Base-by-base conservation (phyloP, 2,888 invertebrate species). In the Oscheius sp. region DNA sequence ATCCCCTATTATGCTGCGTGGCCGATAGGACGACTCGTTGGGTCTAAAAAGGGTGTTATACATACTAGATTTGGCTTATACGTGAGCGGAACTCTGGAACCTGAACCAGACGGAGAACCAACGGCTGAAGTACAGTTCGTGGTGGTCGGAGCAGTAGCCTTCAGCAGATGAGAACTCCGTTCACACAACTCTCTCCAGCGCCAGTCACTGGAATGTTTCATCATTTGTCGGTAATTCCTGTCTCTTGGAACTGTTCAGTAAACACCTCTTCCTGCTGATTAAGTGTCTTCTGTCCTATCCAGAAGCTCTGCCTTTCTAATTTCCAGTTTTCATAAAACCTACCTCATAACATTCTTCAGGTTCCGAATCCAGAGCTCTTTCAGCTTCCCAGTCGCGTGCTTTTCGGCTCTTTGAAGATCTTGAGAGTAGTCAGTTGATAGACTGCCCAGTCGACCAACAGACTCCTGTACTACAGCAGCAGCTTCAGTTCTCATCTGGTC, bases 161-260 rank as follows among this genome's bases (percentile, higher is more conserved):
- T 75, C 35, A 76, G 66, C 2, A 81, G 58, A 32, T 76, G 73
- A 5, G 70, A 70, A 13, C 76, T 66, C 32, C 71, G 63, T 21
- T 80, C 79, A 48, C 80, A 80, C 71, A 79, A 73, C 21, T 80
- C 80, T 5, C 80, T 62, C 82, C 82, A 82, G 37, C 75, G 74
- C 82, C 82, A 82, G 10, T 82, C 82, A 53, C 79, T 82, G 50
- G 70, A 77, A 11, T 13, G 4, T 53, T 13, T 53, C 42, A 5
- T 42, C 0, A 42, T 42, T 42, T 42, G 3, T 42, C 53, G n/a
- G 53, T 21, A 55, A 55, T 42, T 37, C 59, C 13, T 11, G 37
- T 1, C 48, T 70, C 21, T 21, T 21, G 21, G 21, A 42, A 42
- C 1, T 33, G 3, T 59, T n/a, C 59, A 35, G 21, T 5, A 35